These are phyloP conservation scores for Babylonia areolata DNA, from an alignment of 1,140 invertebrate species.

Conservation along the genomic window DNA sequence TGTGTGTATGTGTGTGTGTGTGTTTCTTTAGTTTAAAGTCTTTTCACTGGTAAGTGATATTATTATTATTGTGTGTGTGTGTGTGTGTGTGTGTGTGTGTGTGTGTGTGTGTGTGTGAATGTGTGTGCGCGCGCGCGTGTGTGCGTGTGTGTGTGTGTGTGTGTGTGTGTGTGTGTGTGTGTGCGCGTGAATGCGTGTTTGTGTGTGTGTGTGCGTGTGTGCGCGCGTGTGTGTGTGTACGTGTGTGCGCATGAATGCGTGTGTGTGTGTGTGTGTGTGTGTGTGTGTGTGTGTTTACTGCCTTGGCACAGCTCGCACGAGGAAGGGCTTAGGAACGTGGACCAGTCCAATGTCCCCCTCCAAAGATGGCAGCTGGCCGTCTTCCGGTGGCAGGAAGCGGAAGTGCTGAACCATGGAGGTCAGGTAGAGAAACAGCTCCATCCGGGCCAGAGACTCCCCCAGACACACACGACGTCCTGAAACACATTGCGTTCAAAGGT, in stretches of 20 bases:
- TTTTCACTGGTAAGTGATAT: too few relatives aligned
- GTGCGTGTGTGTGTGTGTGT: not conserved
- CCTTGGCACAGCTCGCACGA: not conserved
- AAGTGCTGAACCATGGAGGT: not conserved
- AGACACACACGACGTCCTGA: conserved; percentile 11
- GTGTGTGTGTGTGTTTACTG: not conserved
- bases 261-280: too few relatives aligned
- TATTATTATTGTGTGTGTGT: not conserved
- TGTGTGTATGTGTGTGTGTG: too few relatives aligned
- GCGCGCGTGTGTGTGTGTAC: not conserved
- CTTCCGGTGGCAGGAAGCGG: conserved; percentile 24
- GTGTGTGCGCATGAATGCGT: not conserved
- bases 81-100: not conserved
- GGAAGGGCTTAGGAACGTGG: not conserved
- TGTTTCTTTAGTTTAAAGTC: too few relatives aligned
- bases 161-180: not conserved
- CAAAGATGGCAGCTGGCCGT: conserved; percentile 13
- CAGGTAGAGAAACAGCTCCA: not conserved
- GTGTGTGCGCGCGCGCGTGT: not conserved
- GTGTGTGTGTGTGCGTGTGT: not conserved
- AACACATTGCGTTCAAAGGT: not conserved
- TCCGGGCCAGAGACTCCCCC: conserved; percentile 15
- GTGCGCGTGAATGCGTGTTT: not conserved
- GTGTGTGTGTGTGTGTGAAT: not conserved
- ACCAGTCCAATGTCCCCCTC: not conserved